Evolutionary conservation across 2,113 vertebrate genomes (phyloP).

Genomic region (Triplophysa dalaica): DNA sequence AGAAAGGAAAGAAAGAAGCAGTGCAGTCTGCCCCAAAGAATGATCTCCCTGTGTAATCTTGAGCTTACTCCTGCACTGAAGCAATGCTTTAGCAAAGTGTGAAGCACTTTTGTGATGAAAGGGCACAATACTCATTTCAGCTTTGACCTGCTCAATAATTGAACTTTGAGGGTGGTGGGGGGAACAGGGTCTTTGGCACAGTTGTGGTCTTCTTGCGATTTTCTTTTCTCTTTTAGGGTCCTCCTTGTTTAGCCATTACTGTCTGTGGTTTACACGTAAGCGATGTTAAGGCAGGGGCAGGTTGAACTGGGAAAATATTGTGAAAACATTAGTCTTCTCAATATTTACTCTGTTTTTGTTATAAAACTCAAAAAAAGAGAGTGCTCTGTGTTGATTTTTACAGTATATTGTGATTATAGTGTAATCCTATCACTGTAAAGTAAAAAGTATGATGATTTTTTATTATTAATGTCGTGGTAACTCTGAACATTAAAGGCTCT

Average conservation of each 20-base stretch:
- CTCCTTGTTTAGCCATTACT: conserved; percentile 35
- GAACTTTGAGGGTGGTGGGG: conserved; percentile 43
- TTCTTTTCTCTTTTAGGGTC: conserved; percentile 34
- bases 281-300: neutral
- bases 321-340: neutral
- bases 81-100: conserved; percentile 62
- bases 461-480: neutral
- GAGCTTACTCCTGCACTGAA: conserved; percentile 65
- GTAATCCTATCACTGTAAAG: no score
- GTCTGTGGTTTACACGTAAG: neutral
- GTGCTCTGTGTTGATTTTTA: neutral
- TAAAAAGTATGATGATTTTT: no score
- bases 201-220: conserved; percentile 16
- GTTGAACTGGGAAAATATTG: neutral
- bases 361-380: neutral
- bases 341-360: neutral
- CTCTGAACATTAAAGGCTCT: neutral
- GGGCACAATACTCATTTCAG: conserved; percentile 68
- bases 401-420: no score
- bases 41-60: conserved; percentile 75
- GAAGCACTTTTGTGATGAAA: conserved; percentile 69
- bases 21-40: conserved; percentile 67
- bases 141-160: conserved; percentile 67
- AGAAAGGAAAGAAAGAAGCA: conserved; percentile 25
- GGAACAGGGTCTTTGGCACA: conserved; percentile 6